These are phyloP conservation scores for Julus scanicus DNA, from an alignment of 2,888 invertebrate species.

Conservation along the genomic window DNA sequence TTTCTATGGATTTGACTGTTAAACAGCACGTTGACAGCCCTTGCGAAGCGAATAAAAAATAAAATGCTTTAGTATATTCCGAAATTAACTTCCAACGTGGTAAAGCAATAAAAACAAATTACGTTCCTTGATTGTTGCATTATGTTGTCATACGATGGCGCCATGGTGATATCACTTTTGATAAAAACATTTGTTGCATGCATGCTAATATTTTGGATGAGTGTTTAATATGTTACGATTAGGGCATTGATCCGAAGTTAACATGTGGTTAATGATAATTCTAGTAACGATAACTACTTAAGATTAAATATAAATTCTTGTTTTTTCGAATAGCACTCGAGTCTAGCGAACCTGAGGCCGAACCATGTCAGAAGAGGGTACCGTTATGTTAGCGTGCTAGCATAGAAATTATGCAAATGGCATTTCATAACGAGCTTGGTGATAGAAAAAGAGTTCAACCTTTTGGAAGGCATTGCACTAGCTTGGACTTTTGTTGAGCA, in stretches of 20 bases:
- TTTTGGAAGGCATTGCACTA: conserved; percentile 34
- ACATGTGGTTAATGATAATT: too few relatives aligned
- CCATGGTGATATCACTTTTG: too few relatives aligned
- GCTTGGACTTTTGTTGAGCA: conserved; percentile 45
- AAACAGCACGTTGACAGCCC: not conserved
- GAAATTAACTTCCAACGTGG: too few relatives aligned
- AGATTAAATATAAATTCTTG: not conserved
- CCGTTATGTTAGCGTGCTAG: not conserved
- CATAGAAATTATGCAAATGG: conserved; percentile 11
- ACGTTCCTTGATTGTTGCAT: too few relatives aligned
- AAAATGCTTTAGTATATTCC: too few relatives aligned
- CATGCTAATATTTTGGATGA: too few relatives aligned
- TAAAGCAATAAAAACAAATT: too few relatives aligned
- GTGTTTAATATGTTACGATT: too few relatives aligned
- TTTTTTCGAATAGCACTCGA: not conserved
- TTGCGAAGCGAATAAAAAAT: not conserved
- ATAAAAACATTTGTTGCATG: too few relatives aligned
- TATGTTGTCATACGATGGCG: too few relatives aligned
- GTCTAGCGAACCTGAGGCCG: not conserved
- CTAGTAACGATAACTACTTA: too few relatives aligned
- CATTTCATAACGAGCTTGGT: conserved; percentile 14
- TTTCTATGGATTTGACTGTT: not conserved
- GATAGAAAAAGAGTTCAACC: not conserved
- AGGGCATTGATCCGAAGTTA: too few relatives aligned
- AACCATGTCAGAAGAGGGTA: not conserved